Base-by-base conservation (phyloP, 1,140 invertebrate genomes). In the Caenorhabditis brenneri region DNA sequence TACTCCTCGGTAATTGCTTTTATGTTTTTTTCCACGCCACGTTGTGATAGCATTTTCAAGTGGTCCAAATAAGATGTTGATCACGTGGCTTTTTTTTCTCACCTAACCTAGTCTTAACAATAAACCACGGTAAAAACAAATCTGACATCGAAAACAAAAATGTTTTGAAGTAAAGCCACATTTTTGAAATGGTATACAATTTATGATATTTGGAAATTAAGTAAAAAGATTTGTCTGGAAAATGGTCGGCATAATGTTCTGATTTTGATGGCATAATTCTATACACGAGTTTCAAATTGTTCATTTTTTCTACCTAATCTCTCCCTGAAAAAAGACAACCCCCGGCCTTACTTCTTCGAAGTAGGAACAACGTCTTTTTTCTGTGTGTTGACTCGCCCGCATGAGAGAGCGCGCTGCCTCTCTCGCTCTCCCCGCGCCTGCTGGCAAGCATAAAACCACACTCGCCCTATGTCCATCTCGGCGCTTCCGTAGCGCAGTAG, bases 401-500 rank as follows among this genome's bases (percentile, higher is more conserved):
- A n/a, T n/a, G n/a, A n/a, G n/a, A n/a, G n/a, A 51, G 49, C 19
- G 22, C 22, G 6, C 3, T n/a, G n/a, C 7, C 53, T 27, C 24
- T 58, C 4, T 27, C 12, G 2, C 4, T 33, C 22, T 10, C 19
- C 0, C 22, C 12, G 5, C 12, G 10, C 29, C n/a, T 22, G n/a
- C 1, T n/a, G 36, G 12, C 36, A n/a, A 15, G n/a, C n/a, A 74
- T 36, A 42, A 42, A 42, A 42, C 36, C 36, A n/a, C 36, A 6
- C 1, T 42, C n/a, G n/a, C 7, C 1, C 36, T 24, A 10, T 12
- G 5, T 5, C 6, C 24, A 12, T 24, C 7, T 29, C 36, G 9
- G 19, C 27, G 78, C 78, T 80, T 80, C 78, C 78, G 78, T 80
- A 80, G 55, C 36, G 55, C 81, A 48, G 79, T 81, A 53, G 33